Percentiles rank a stretch among this genome's conserved stretches.
Evolutionary conservation across 2,113 vertebrate species (phyloP).

Genomic region (Cyanistes caeruleus): DNA sequence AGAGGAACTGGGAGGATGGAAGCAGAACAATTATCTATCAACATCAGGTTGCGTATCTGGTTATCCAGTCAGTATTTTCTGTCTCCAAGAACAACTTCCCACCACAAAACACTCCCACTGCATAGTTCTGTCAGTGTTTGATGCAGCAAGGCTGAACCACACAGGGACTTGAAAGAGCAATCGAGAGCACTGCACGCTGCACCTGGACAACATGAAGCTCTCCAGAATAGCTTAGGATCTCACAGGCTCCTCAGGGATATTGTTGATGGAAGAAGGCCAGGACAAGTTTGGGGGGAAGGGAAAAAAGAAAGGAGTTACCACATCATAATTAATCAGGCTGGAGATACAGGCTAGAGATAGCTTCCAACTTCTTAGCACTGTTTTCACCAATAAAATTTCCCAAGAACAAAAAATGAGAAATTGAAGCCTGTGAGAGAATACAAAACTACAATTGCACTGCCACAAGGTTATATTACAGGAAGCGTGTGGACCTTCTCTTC

Average conservation of each 20-base stretch:
- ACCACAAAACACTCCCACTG: background rate
- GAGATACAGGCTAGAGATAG: background rate
- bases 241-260: background rate
- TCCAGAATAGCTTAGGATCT: background rate
- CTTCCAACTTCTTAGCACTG: background rate
- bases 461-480: background rate
- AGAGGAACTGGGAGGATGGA: background rate
- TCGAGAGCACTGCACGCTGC: background rate
- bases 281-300: background rate
- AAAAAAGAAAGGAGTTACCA: background rate
- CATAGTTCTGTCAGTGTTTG: background rate
- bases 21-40: background rate
- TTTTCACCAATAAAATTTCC: background rate
- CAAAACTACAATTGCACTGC: background rate
- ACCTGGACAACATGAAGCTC: background rate
- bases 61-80: background rate
- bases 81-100: background rate
- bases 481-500: rapidly evolving
- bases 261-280: background rate
- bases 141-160: background rate
- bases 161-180: background rate
- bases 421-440: background rate
- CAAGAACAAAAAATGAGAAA: background rate
- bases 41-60: background rate
- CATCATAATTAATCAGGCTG: background rate